Conservation (phyloP, 2,888 invertebrate species). For the Euspilapteryx auroguttella region DNA sequence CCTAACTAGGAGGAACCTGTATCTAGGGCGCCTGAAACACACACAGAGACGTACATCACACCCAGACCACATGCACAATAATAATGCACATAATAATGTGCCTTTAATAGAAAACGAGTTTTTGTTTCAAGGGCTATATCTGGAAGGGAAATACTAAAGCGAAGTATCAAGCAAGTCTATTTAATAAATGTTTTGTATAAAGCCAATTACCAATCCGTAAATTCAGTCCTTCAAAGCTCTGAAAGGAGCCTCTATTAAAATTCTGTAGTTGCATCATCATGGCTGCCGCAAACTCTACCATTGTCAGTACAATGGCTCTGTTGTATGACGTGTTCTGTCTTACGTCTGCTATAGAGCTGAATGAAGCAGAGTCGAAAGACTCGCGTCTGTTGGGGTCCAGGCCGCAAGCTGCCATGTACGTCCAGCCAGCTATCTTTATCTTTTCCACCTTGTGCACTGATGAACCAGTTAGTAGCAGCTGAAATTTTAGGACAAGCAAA, state of each 20-base stretch:
- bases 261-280: constrained; percentile 54
- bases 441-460: constrained; percentile 82
- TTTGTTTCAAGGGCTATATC: too few species aligned
- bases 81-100: too few species aligned
- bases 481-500: too few species aligned
- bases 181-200: constrained; percentile 1
- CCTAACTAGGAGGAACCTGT: too few species aligned
- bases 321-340: constrained; percentile 34
- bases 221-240: constrained; percentile 64
- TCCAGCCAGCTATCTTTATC: constrained; percentile 95
- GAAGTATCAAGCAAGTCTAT: too few species aligned
- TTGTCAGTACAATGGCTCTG: constrained; percentile 38
- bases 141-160: too few species aligned
- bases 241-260: constrained; percentile 63
- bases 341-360: constrained; percentile 16
- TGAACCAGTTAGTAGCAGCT: constrained; percentile 66
- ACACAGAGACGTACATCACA: too few species aligned
- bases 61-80: too few species aligned
- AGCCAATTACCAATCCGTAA: constrained; percentile 70
- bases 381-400: constrained; percentile 73
- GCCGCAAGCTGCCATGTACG: constrained; percentile 97
- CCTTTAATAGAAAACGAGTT: too few species aligned
- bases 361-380: constrained; percentile 45
- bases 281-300: constrained; percentile 52
- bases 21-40: too few species aligned